Conservation (phyloP, 1,140 invertebrate genomes). For the Catajapyx aquilonaris region DNA sequence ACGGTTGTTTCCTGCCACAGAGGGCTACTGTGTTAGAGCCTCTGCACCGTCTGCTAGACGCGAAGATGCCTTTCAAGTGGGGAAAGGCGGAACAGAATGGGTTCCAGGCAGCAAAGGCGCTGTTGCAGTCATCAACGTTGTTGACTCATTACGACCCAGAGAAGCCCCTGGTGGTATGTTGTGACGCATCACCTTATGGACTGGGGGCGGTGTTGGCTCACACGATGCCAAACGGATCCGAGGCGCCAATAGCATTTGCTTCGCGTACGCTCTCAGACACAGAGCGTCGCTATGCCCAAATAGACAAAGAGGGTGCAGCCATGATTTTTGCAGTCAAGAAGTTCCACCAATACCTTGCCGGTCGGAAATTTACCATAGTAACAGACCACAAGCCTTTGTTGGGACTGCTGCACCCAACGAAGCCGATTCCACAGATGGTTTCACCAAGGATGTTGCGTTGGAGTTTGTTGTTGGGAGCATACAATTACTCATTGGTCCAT, state of each 20-base stretch:
- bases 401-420: constrained; percentile 11
- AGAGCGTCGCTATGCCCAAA: constrained; percentile 23
- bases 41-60: constrained; percentile 2
- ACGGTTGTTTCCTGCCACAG: neutral
- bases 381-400: constrained; percentile 20
- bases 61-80: neutral
- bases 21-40: neutral
- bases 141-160: constrained; percentile 10
- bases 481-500: constrained; percentile 17
- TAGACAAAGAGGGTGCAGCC: constrained; percentile 24
- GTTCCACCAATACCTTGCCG: constrained; percentile 15
- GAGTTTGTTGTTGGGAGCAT: constrained; percentile 14
- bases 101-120: neutral
- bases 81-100: neutral
- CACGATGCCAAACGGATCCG: constrained; percentile 13
- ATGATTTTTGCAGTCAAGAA: constrained; percentile 17
- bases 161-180: constrained; percentile 9
- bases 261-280: constrained; percentile 18
- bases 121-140: constrained; percentile 2
- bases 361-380: constrained; percentile 13
- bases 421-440: constrained; percentile 13
- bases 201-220: constrained; percentile 22
- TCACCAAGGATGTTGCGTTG: constrained; percentile 17
- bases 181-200: constrained; percentile 14
- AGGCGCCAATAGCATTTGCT: constrained; percentile 18